Evolutionary conservation across 1,140 invertebrate species (phyloP), one percentile per base, ranked within the genome.

Genomic region (Drosophila tropicalis): DNA sequence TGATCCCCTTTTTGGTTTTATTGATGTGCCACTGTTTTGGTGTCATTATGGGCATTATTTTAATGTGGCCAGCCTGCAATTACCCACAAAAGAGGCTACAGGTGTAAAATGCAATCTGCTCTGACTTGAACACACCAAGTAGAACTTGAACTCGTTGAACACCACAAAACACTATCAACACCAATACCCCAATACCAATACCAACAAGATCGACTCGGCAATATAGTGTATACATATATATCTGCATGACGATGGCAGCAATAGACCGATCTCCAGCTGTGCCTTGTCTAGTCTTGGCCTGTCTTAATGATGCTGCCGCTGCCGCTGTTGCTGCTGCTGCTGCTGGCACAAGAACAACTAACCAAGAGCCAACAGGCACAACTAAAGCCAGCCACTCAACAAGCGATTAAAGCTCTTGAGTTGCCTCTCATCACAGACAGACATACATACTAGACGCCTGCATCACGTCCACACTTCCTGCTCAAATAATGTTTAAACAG

Each of bases 391-490:
- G 51, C 61, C 72, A 81, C 72, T 81, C 78, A 73, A 40, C 66
- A 58, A 83, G 68, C 83, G 80, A 89, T 84, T 87, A 87, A 84
- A 76, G 84, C 69, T 67, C 36, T 70, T 58, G 29, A 39, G 72
- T 86, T 70, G 67, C 57, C 67, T 67, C 25, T 32, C 54, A 25
- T 32, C 54, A 56, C 61, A 44, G 15, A 63, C 22, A 36, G 36
- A 15, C 29, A 36, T 36, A 36, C 10, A 40, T 39, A 39, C 10
- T 64, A 41, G 66, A 76, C 75, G 84, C 70, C 86, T 84, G 76
- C 76, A 84, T 68, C 84, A 89, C 80, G 80, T 89, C 84, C 83
- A 84, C 84, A 89, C 84, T 87, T 87, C 84, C 84, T 87, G 84
- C 84, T 87, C 84, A 89, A 87, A 86, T 86, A 86, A 89, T 90